Percentiles rank a stretch among this genome's conserved stretches.
These are phyloP conservation scores for Phymanthus crucifer DNA, from an alignment of 92 coral and sea anemone genomes.

Conservation along the genomic window DNA sequence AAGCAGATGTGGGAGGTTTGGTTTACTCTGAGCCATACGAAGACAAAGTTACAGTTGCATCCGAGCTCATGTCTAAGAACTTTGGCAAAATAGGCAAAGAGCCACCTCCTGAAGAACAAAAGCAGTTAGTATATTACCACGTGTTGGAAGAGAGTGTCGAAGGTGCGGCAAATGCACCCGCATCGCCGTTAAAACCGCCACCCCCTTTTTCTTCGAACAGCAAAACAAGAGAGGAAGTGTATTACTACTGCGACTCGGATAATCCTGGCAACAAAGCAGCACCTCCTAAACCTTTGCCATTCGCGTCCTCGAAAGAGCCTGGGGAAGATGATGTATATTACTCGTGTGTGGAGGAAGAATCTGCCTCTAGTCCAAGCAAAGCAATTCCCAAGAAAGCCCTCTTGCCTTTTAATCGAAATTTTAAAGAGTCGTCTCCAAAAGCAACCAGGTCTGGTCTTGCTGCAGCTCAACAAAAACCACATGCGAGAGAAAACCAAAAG, in stretches of 20 bases:
- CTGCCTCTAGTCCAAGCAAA: neutral
- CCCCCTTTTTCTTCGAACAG: neutral
- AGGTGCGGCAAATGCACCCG: neutral
- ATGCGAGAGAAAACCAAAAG: conserved; percentile 13
- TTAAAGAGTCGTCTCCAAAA: neutral
- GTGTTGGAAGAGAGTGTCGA: neutral
- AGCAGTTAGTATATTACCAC: neutral
- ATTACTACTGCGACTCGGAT: neutral
- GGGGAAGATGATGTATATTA: neutral
- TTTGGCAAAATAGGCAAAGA: neutral
- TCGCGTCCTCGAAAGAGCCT: neutral
- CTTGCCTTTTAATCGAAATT: neutral
- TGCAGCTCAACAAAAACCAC: conserved; percentile 2
- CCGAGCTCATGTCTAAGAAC: neutral
- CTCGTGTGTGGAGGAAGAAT: neutral
- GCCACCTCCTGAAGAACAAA: neutral
- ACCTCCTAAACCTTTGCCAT: neutral
- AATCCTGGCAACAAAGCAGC: neutral
- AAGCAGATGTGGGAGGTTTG: neutral
- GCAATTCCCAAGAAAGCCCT: neutral
- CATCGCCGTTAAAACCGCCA: neutral
- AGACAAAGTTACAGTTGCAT: neutral
- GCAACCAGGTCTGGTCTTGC: neutral
- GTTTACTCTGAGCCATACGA: neutral
- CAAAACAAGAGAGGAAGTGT: neutral